phyloP scores from a whole-genome alignment of 2,113 vertebrate species.

The Corydoras sp. region DNA sequence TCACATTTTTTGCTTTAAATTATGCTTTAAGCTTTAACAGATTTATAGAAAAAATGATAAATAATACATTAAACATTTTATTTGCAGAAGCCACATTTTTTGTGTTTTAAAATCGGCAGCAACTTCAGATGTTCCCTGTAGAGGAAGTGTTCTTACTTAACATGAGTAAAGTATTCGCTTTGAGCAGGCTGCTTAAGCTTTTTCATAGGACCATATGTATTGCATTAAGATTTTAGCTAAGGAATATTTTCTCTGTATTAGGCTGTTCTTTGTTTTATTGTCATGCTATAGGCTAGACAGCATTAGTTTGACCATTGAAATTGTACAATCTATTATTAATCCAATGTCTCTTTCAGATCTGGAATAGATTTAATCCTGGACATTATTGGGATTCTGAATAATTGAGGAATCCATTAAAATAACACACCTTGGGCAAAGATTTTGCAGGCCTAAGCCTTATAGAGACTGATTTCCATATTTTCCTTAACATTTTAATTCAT shows the following conservation, averaged over 20 bases:
- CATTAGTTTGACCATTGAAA: constrained; percentile 33
- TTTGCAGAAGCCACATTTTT: too few relatives aligned
- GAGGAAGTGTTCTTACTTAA: too few relatives aligned
- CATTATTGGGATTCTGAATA: constrained; percentile 51
- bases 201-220: too few relatives aligned
- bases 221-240: too few relatives aligned
- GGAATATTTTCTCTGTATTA: neutral
- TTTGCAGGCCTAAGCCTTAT: constrained; percentile 35
- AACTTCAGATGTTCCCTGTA: too few relatives aligned
- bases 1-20: too few relatives aligned
- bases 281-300: constrained; percentile 3
- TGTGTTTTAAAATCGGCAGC: too few relatives aligned
- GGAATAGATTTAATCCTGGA: constrained; percentile 46
- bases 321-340: constrained; percentile 47
- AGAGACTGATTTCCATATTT: constrained; percentile 27
- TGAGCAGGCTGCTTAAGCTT: too few relatives aligned
- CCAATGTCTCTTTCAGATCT: constrained; percentile 48
- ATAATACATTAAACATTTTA: too few relatives aligned
- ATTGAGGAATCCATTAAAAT: constrained; percentile 50
- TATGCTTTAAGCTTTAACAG: too few relatives aligned
- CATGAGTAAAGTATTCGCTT: too few relatives aligned
- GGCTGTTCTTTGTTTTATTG: constrained; percentile 4
- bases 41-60: too few relatives aligned
- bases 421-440: constrained; percentile 47
- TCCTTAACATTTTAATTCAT: constrained; percentile 22